A percentile compares a stretch with the other conserved stretches of the same genome.
Evolutionary conservation across 2,888 invertebrate species (phyloP).

Genomic region (Cyaniris semiargus): DNA sequence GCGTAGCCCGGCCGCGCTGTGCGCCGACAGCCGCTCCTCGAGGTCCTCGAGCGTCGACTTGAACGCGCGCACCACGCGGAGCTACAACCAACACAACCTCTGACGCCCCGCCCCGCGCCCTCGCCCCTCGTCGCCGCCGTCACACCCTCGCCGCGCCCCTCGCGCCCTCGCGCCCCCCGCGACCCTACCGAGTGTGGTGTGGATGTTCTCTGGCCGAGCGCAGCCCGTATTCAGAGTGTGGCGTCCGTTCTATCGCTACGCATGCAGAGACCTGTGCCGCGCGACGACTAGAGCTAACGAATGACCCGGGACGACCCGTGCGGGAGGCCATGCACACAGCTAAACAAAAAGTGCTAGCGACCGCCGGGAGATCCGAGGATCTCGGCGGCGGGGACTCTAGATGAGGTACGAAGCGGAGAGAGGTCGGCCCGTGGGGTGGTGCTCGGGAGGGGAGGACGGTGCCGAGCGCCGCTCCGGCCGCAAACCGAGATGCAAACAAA

Average conservation of each 20-base stretch:
- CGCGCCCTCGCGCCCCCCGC: slow-evolving; percentile 42
- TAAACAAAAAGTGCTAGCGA: slow-evolving; percentile 54
- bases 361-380: slow-evolving; percentile 50
- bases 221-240: slow-evolving; percentile 66
- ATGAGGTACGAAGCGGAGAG: slow-evolving; percentile 53
- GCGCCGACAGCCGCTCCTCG: slow-evolving; percentile 98
- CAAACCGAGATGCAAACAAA: slow-evolving; percentile 64
- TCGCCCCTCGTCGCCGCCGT: slow-evolving; percentile 38
- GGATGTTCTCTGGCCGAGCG: slow-evolving; percentile 56
- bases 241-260: slow-evolving; percentile 40
- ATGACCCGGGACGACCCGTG: slow-evolving; percentile 42
- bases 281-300: slow-evolving; percentile 35
- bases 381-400: slow-evolving; percentile 43
- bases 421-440: slow-evolving; percentile 45
- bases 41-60: slow-evolving; percentile 99
- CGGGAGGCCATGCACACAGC: slow-evolving; percentile 52
- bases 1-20: slow-evolving; percentile 97
- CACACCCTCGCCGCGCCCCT: slow-evolving; percentile 44
- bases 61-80: slow-evolving; percentile 99
- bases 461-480: slow-evolving; percentile 52
- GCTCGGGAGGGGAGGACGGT: slow-evolving; percentile 52
- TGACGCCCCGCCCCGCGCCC: slow-evolving; percentile 57
- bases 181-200: slow-evolving; percentile 66
- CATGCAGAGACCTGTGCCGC: slow-evolving; percentile 43
- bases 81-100: slow-evolving; percentile 88